Evolutionary conservation across 2,797 vertebrate genomes (phyloP).

Genomic region (Hozukius guyotensis): DNA sequence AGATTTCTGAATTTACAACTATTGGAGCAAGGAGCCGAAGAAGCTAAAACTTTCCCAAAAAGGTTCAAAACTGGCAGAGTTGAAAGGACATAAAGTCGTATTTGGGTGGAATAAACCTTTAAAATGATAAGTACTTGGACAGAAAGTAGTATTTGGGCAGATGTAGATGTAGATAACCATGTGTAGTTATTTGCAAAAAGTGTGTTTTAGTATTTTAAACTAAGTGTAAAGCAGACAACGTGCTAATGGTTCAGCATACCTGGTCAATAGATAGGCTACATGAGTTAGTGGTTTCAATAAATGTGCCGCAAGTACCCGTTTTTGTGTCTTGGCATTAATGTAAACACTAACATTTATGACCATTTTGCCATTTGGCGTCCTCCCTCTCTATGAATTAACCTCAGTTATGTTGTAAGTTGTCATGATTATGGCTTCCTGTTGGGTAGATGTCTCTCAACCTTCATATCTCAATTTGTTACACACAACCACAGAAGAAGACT

Average conservation of each 20-base stretch:
- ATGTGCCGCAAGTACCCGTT: not conserved
- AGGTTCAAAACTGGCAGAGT: too few relatives aligned
- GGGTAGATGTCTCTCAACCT: not conserved
- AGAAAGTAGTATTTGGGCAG: too few relatives aligned
- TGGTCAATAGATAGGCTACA: not conserved
- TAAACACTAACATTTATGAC: not conserved
- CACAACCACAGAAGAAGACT: not conserved
- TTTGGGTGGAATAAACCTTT: too few relatives aligned
- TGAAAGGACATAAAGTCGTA: too few relatives aligned
- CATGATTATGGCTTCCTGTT: not conserved
- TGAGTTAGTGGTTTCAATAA: not conserved
- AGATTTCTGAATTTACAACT: not conserved
- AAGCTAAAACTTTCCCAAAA: not conserved
- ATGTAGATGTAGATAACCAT: not conserved
- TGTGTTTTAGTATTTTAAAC: not conserved
- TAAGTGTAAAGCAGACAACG: too few relatives aligned
- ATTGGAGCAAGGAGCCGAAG: accelerated
- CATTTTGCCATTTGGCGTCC: not conserved
- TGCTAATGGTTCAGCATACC: not conserved
- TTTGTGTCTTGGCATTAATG: not conserved
- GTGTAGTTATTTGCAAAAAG: not conserved
- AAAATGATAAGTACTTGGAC: too few relatives aligned
- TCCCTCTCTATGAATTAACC: not conserved
- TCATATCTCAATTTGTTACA: not conserved
- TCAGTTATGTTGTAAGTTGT: not conserved